Conservation (phyloP, 2,113 vertebrate genomes). For the Notothenia rossii region DNA sequence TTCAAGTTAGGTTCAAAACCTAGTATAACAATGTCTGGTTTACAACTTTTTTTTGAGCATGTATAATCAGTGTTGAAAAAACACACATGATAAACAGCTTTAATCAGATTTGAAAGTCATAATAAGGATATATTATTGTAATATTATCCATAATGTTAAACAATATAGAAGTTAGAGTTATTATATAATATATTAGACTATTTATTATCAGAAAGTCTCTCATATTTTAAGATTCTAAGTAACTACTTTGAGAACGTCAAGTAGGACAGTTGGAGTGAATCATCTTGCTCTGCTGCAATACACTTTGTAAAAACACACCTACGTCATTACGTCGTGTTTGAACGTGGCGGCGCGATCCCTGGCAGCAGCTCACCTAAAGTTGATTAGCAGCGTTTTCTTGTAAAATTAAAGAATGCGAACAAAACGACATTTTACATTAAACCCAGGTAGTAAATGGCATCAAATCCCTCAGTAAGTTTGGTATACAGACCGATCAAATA, state of each 20-base stretch:
- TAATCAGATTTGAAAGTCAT: no score
- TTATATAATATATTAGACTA: no score
- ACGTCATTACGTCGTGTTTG: slow-evolving; percentile 73
- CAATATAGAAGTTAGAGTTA: no score
- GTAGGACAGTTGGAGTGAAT: neutral
- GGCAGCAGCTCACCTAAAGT: slow-evolving; percentile 1
- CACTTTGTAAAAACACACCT: neutral
- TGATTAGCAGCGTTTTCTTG: neutral
- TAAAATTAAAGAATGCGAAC: neutral
- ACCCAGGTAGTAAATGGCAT: slow-evolving; percentile 7
- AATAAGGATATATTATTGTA: no score
- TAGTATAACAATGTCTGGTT: no score
- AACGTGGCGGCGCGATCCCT: slow-evolving; percentile 69
- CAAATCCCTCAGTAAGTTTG: neutral
- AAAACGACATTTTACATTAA: fast-evolving
- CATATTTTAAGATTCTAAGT: no score
- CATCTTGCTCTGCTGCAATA: neutral
- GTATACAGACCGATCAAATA: neutral
- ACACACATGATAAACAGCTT: no score
- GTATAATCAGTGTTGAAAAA: no score
- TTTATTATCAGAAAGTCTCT: no score
- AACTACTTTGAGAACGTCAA: no score
- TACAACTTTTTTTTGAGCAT: no score
- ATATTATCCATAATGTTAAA: no score
- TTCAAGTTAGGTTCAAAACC: neutral